phyloP scores from a whole-genome alignment of 2,888 invertebrate species.

The Rhagium mordax region DNA sequence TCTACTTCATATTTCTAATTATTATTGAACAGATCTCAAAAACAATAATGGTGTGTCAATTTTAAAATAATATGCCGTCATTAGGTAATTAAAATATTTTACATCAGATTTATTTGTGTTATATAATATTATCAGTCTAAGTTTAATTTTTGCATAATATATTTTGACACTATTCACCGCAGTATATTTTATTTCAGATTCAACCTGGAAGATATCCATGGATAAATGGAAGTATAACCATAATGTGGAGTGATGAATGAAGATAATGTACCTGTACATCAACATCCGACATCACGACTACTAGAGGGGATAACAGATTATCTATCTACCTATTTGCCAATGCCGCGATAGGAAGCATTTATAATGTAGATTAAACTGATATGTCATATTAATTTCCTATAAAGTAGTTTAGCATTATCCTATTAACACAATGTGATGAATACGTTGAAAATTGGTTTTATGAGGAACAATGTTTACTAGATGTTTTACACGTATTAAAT shows the following conservation, averaged over 20 bases:
- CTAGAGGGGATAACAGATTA: constrained; percentile 32
- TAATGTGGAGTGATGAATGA: constrained; percentile 37
- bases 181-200: background rate
- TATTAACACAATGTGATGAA: background rate
- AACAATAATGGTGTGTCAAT: too few species aligned
- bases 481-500: too few species aligned
- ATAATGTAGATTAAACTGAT: constrained; percentile 20
- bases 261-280: constrained; percentile 36
- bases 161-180: too few species aligned
- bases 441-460: background rate
- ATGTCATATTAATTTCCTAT: background rate
- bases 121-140: too few species aligned
- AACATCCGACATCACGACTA: constrained; percentile 26
- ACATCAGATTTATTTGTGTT: too few species aligned
- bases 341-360: constrained; percentile 29
- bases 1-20: too few species aligned
- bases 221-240: background rate
- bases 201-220: background rate
- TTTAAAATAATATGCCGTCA: too few species aligned
- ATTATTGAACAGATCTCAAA: too few species aligned
- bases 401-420: background rate
- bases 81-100: too few species aligned
- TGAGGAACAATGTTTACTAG: background rate
- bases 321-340: constrained; percentile 33
- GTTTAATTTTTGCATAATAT: too few species aligned